Conservation (phyloP, 2,888 invertebrate genomes). For the Cacoxenus indagator region DNA sequence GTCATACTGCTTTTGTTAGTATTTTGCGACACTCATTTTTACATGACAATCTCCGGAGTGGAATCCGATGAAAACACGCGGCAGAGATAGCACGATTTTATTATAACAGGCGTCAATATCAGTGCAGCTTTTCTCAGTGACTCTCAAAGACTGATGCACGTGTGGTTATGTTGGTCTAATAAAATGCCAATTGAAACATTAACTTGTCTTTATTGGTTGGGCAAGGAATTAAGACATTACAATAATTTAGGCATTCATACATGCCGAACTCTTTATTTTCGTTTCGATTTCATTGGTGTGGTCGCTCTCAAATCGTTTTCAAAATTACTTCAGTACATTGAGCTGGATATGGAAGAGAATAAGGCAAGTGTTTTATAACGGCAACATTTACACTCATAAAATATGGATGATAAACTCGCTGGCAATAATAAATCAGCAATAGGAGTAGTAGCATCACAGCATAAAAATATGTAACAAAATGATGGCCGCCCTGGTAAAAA, state of each 20-base stretch:
- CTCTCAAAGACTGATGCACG: constrained; percentile 47
- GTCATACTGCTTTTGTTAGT: constrained; percentile 23
- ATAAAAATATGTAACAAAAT: constrained; percentile 26
- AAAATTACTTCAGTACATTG: not conserved
- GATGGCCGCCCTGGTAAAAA: not conserved
- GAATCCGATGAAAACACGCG: not conserved
- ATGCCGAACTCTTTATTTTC: constrained; percentile 9
- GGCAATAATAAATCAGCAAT: constrained; percentile 61
- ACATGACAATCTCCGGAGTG: constrained; percentile 55
- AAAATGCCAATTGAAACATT: constrained; percentile 62
- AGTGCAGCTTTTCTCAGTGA: constrained; percentile 18
- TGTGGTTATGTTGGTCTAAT: constrained; percentile 51
- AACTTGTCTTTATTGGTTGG: constrained; percentile 58
- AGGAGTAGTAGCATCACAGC: too few relatives aligned
- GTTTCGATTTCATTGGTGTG: not conserved
- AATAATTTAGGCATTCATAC: constrained; percentile 18
- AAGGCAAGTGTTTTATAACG: constrained; percentile 54
- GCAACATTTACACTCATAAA: constrained; percentile 63
- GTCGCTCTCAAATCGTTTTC: constrained; percentile 5
- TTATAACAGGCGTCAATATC: not conserved
- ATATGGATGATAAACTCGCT: constrained; percentile 65
- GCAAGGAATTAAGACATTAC: not conserved
- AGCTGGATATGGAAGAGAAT: too few relatives aligned
- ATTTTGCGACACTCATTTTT: constrained; percentile 60
- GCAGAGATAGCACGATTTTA: not conserved